Conservation (phyloP, 1,140 invertebrate species). For the Nomia melanderi region DNA sequence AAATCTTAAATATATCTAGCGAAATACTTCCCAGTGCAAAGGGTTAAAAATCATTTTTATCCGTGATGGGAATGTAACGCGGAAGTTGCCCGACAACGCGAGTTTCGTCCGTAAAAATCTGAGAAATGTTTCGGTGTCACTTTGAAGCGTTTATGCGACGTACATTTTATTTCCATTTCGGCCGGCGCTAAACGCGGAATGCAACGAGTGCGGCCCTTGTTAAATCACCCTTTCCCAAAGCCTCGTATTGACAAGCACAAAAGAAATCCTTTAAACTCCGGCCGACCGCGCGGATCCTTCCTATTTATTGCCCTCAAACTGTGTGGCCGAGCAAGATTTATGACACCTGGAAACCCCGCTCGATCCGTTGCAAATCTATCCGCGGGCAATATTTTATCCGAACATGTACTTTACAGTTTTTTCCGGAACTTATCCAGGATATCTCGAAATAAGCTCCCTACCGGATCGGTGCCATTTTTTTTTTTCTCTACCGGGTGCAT, state of each 20-base stretch:
- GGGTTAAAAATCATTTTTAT: too few species aligned
- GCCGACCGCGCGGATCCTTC: slow-evolving; percentile 31
- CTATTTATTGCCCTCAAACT: slow-evolving; percentile 49
- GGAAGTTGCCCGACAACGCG: too few species aligned
- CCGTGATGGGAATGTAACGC: too few species aligned
- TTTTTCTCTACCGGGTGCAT: neutral
- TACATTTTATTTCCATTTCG: neutral
- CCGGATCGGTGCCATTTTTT: slow-evolving; percentile 28
- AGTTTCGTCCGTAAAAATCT: too few species aligned
- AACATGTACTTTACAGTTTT: slow-evolving; percentile 57
- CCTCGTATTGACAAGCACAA: slow-evolving; percentile 3
- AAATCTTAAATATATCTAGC: too few species aligned
- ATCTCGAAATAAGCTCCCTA: slow-evolving; percentile 58
- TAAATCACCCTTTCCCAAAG: neutral
- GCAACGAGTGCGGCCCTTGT: neutral
- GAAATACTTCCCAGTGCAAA: too few species aligned
- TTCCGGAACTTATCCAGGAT: slow-evolving; percentile 56
- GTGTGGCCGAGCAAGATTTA: slow-evolving; percentile 55
- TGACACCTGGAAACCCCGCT: slow-evolving; percentile 51
- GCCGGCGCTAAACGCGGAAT: neutral
- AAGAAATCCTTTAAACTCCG: slow-evolving; percentile 41
- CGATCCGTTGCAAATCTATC: slow-evolving; percentile 63
- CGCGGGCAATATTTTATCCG: slow-evolving; percentile 56
- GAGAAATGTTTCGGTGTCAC: too few species aligned
- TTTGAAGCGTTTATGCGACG: neutral